These are phyloP conservation scores for Malurus elegans DNA, from an alignment of 2,113 vertebrate species.

Conservation along the genomic window DNA sequence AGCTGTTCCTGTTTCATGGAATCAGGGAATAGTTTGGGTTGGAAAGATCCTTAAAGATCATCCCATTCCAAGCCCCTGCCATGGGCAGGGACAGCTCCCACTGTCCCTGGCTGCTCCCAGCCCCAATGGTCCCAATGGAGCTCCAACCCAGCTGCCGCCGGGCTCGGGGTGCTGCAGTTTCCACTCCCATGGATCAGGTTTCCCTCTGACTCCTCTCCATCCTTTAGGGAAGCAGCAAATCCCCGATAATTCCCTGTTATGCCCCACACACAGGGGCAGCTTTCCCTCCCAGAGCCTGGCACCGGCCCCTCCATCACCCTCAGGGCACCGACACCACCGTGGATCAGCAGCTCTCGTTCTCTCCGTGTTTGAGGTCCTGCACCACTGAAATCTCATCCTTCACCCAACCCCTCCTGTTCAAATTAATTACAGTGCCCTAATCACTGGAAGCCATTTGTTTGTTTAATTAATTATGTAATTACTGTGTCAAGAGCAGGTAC, in stretches of 20 bases:
- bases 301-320: slow-evolving; percentile 21
- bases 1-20: too few species aligned
- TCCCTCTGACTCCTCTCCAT: slow-evolving; percentile 39
- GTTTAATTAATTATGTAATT: background rate
- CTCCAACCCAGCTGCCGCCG: too few species aligned
- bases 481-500: background rate
- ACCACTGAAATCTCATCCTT: slow-evolving; percentile 58
- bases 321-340: background rate
- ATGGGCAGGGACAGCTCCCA: too few species aligned
- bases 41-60: too few species aligned
- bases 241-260: slow-evolving; percentile 65
- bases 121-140: too few species aligned
- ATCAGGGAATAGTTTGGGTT: too few species aligned
- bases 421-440: background rate
- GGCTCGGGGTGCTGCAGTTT: slow-evolving; percentile 12
- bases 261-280: slow-evolving; percentile 41
- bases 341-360: slow-evolving; percentile 33
- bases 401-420: background rate
- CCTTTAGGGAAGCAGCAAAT: slow-evolving; percentile 52
- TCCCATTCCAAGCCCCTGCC: too few species aligned
- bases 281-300: background rate
- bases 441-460: background rate
- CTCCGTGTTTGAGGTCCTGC: slow-evolving; percentile 12
- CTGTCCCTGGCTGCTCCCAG: too few species aligned
- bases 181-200: slow-evolving; percentile 50